Evolutionary conservation across 1,140 invertebrate genomes (phyloP).

Genomic region (Zaprionus gabonicus): DNA sequence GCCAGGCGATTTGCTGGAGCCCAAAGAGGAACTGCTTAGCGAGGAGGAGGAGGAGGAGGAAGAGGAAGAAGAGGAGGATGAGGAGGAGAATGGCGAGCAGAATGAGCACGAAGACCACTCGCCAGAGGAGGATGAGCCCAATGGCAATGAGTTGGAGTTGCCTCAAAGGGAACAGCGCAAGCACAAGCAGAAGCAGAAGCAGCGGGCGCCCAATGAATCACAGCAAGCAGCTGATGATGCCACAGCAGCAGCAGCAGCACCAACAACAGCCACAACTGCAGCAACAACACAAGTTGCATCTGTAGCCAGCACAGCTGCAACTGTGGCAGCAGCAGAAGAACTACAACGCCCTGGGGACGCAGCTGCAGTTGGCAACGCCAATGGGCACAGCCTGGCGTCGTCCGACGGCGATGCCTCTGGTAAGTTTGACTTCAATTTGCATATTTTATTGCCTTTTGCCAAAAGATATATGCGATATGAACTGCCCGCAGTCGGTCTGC

Average conservation of each 20-base stretch:
- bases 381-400: constrained; percentile 68
- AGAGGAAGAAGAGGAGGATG: constrained; percentile 55
- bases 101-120: constrained; percentile 47
- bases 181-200: constrained; percentile 20
- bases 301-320: constrained; percentile 28
- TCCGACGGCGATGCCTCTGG: constrained; percentile 52
- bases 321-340: constrained; percentile 67
- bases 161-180: constrained; percentile 29
- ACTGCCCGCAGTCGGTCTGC: constrained; percentile 15
- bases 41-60: constrained; percentile 61
- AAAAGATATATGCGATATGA: constrained; percentile 75
- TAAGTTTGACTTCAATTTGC: constrained; percentile 84
- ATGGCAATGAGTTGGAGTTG: constrained; percentile 37
- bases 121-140: constrained; percentile 44
- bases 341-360: constrained; percentile 75
- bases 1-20: constrained; percentile 62
- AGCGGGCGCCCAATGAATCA: constrained; percentile 63
- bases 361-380: constrained; percentile 55
- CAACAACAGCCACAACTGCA: constrained; percentile 40
- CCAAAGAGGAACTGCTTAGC: constrained; percentile 77
- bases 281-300: constrained; percentile 21
- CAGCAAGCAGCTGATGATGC: constrained; percentile 67
- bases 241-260: constrained; percentile 35
- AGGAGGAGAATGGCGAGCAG: constrained; percentile 53
- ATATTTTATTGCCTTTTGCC: constrained; percentile 80